A percentile compares a stretch with the other conserved stretches of the same genome.
These are phyloP conservation scores for Sinopyrophorus schimmeli DNA, from an alignment of 2,888 invertebrate species.

Conservation along the genomic window DNA sequence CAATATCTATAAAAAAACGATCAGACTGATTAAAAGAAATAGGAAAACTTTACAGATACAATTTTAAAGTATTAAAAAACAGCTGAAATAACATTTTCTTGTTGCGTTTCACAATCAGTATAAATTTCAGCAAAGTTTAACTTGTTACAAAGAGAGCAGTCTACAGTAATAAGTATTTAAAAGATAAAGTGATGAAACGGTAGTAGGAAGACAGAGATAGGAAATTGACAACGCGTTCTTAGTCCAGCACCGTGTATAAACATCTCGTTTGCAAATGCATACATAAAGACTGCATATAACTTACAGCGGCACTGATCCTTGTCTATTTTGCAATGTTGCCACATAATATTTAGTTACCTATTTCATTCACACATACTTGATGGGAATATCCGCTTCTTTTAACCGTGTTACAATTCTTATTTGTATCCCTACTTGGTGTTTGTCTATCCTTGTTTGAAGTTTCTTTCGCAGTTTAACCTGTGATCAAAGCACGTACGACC, in stretches of 20 bases:
- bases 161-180: too few species aligned
- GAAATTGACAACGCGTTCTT: constrained; percentile 41
- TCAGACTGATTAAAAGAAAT: too few species aligned
- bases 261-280: constrained; percentile 53
- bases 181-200: constrained; percentile 26
- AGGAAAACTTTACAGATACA: too few species aligned
- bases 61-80: too few species aligned
- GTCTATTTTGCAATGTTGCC: constrained; percentile 46
- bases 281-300: constrained; percentile 51
- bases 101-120: too few species aligned
- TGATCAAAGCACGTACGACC: constrained; percentile 46
- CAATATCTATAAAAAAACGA: too few species aligned
- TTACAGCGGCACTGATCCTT: constrained; percentile 52
- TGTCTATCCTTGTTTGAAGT: constrained; percentile 42
- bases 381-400: constrained; percentile 28
- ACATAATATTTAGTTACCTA: constrained; percentile 28
- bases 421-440: constrained; percentile 42
- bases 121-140: too few species aligned
- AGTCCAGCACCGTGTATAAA: constrained; percentile 48
- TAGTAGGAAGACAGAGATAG: constrained; percentile 33
- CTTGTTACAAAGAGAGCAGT: too few species aligned
- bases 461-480: constrained; percentile 49
- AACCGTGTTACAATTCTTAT: constrained; percentile 43
- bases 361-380: constrained; percentile 27
- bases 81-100: too few species aligned